Base-by-base conservation (phyloP, 1,140 invertebrate genomes). In the Pseudachorutes palmiensis region DNA sequence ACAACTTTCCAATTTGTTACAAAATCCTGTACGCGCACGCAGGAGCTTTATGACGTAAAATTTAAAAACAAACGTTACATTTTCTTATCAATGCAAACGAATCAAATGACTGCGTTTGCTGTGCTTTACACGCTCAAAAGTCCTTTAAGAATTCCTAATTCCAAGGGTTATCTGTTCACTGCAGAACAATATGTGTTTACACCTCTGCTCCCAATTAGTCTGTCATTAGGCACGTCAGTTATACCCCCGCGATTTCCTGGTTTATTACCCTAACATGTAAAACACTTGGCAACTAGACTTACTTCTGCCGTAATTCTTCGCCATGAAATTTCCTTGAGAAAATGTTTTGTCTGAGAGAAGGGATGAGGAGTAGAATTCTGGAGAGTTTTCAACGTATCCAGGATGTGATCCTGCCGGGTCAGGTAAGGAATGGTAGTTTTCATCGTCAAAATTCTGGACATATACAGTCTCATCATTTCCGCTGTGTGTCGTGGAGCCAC, bases 291-390 rank as follows among this genome's bases (percentile, higher is more conserved):
- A 19, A 12, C 9, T 12, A 2, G 3, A 69, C 70, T 71, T 69
- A 71, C 70, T 65, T 71, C 68, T 65, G 28, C 60, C 62, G 64
- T 61, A 73, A 57, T 51, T 70, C 58, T 69, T 73, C 45, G 65
- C 71, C 41, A 71, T 74, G 58, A 68, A 70, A 26, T 65, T 26
- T 59, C 69, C 67, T 51, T 57, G 65, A n/a, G 58, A 65, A 64
- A 68, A 66, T 19, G 63, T 75, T 62, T 77, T 77, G 36, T 72
- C 70, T 24, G 66, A 67, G 24, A 73, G 55, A 33, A 72, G 80
- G 58, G 79, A 73, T 71, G 83, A 80, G 70, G 85, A 84, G 74
- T 92, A 91, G 74, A 90, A 89, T 74, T 91, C 88, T 51, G 87
- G 86, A 73, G 85, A 86, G 72, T 81, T 83, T 63, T 90, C 88